A percentile compares a stretch with the other conserved stretches of the same genome.
These are phyloP conservation scores for Phycodurus eques DNA, from an alignment of 2,113 vertebrate species.

Conservation along the genomic window DNA sequence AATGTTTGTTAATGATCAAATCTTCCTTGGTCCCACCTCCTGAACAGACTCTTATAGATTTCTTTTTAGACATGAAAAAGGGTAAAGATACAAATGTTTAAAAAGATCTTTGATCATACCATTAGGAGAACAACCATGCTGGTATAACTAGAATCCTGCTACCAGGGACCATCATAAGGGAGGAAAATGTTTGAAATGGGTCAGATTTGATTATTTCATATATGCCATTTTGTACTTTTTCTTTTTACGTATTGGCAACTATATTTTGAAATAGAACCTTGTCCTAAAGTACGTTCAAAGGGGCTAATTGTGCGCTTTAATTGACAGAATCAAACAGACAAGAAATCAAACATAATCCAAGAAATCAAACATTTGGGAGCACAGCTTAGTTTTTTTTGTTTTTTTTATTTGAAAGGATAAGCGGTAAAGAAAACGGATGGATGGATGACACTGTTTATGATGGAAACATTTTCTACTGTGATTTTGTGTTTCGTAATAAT, in stretches of 20 bases:
- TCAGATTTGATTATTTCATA: background rate
- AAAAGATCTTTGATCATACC: background rate
- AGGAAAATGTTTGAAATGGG: background rate
- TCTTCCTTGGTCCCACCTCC: slow-evolving; percentile 10
- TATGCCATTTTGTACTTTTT: background rate
- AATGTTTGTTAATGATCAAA: background rate
- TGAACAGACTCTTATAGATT: slow-evolving; percentile 11
- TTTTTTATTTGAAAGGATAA: too few species aligned
- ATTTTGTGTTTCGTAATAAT: background rate
- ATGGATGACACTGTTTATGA: slow-evolving; percentile 30
- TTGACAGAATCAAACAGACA: background rate
- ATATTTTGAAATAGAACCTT: background rate
- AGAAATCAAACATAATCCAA: background rate
- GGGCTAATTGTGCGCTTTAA: slow-evolving; percentile 26
- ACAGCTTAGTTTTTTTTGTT: background rate
- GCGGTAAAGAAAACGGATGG: too few species aligned
- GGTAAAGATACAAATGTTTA: background rate
- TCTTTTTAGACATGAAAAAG: background rate
- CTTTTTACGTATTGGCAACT: background rate
- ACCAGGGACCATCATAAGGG: background rate
- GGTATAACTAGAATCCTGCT: background rate
- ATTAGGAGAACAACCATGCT: background rate
- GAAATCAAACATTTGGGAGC: background rate
- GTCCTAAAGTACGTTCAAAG: slow-evolving; percentile 12
- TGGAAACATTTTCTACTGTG: slow-evolving; percentile 17